These are phyloP conservation scores for Rhynchonycteris naso DNA, from an alignment of 2,797 vertebrate genomes.

Conservation along the genomic window DNA sequence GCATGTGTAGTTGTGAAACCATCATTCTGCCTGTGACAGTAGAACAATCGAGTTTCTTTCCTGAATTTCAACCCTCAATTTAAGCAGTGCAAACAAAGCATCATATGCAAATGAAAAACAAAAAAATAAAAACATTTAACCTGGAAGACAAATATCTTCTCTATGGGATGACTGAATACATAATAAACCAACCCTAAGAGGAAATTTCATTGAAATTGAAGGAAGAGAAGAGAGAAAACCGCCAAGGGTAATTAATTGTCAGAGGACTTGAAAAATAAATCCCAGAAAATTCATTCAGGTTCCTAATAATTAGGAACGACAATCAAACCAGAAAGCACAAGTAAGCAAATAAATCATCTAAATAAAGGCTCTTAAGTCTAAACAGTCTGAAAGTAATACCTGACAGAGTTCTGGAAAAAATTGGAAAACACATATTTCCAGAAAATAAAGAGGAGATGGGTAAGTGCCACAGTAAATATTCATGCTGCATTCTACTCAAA, in stretches of 20 bases:
- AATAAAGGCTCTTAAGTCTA: background rate
- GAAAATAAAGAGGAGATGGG: background rate
- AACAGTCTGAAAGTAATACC: background rate
- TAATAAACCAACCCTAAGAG: background rate
- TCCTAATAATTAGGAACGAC: slow-evolving; percentile 2
- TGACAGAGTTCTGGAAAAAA: slow-evolving; percentile 3
- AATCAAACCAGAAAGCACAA: background rate
- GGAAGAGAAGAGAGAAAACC: fast-evolving
- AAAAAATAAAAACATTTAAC: background rate
- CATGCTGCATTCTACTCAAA: background rate
- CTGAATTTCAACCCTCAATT: slow-evolving; percentile 9
- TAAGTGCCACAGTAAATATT: background rate
- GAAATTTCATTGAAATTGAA: slow-evolving; percentile 32
- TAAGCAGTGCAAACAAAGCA: background rate
- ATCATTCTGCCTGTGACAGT: slow-evolving; percentile 32
- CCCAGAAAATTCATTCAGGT: background rate
- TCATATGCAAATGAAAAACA: background rate
- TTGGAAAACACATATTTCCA: background rate
- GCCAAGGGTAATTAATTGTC: background rate
- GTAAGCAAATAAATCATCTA: slow-evolving; percentile 3
- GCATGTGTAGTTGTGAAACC: slow-evolving; percentile 11
- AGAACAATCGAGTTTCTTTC: slow-evolving; percentile 59
- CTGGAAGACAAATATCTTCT: slow-evolving; percentile 10
- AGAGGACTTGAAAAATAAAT: background rate
- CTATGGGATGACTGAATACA: background rate